These are phyloP conservation scores for Redunca redunca DNA, from an alignment of 2,113 vertebrate species.

Conservation along the genomic window DNA sequence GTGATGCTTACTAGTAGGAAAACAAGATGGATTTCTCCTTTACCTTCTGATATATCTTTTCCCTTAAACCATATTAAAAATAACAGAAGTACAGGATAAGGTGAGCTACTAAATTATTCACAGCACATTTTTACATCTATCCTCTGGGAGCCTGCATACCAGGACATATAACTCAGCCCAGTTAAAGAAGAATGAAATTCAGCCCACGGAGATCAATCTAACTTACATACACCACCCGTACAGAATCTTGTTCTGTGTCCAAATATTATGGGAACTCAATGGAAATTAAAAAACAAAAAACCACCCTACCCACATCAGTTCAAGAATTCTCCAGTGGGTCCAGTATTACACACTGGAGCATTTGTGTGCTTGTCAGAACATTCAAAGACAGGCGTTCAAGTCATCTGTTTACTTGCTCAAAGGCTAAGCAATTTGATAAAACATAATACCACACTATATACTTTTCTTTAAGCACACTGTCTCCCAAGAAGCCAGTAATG, in stretches of 20 bases:
- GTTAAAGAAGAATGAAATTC: neutral
- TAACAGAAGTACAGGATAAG: neutral
- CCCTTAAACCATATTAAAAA: conserved; percentile 8
- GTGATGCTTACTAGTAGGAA: neutral
- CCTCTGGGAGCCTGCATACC: neutral
- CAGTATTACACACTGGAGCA: neutral
- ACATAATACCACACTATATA: neutral
- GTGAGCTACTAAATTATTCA: conserved; percentile 26
- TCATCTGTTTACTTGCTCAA: neutral
- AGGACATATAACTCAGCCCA: neutral
- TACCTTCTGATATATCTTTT: neutral
- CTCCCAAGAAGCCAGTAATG: conserved; percentile 26
- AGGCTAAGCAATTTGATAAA: neutral
- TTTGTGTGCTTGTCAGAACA: neutral
- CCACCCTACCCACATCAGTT: neutral
- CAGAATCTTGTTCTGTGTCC: neutral
- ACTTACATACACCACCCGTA: neutral
- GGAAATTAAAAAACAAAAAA: neutral
- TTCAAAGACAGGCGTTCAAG: neutral
- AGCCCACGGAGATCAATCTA: neutral
- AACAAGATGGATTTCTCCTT: neutral
- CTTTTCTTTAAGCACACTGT: conserved; percentile 48
- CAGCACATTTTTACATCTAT: conserved; percentile 21
- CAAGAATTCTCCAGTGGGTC: neutral
- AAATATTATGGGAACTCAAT: neutral